Evolutionary conservation across 2,888 invertebrate genomes (phyloP).

Genomic region (Rhyacophila evoluta): DNA sequence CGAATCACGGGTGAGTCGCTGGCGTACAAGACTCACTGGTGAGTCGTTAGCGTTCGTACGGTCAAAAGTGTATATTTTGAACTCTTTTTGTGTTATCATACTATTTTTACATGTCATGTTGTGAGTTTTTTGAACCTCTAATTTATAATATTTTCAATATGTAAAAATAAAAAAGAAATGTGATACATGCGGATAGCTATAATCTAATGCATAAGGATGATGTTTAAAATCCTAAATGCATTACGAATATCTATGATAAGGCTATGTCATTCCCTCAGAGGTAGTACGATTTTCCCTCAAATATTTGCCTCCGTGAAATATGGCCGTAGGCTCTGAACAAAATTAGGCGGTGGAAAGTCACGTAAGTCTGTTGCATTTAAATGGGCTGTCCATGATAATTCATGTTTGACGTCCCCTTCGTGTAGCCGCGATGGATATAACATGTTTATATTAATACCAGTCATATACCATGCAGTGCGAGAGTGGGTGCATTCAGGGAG

Average conservation of each 20-base stretch:
- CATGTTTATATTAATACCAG: conserved; percentile 37
- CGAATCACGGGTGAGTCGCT: too few species aligned
- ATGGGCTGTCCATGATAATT: conserved; percentile 42
- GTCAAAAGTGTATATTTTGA: too few species aligned
- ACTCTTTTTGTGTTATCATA: too few species aligned
- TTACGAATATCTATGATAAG: background rate
- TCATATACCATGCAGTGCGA: background rate
- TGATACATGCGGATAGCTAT: too few species aligned
- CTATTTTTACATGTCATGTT: too few species aligned
- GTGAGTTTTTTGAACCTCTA: too few species aligned
- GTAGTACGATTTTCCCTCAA: conserved; percentile 29
- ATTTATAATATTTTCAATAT: too few species aligned
- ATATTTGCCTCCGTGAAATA: conserved; percentile 42
- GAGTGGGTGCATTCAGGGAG: background rate
- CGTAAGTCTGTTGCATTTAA: conserved; percentile 42
- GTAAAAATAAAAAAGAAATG: too few species aligned
- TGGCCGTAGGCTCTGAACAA: conserved; percentile 11
- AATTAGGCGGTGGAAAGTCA: conserved; percentile 46
- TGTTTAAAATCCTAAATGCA: background rate
- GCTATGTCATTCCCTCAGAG: background rate
- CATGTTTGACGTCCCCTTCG: conserved; percentile 35
- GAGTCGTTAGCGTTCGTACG: too few species aligned
- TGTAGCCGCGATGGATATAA: conserved; percentile 35
- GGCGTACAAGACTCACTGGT: too few species aligned
- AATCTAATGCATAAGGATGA: too few species aligned